phyloP scores from a whole-genome alignment of 2,888 invertebrate species.

The Neoscelio sp. region DNA sequence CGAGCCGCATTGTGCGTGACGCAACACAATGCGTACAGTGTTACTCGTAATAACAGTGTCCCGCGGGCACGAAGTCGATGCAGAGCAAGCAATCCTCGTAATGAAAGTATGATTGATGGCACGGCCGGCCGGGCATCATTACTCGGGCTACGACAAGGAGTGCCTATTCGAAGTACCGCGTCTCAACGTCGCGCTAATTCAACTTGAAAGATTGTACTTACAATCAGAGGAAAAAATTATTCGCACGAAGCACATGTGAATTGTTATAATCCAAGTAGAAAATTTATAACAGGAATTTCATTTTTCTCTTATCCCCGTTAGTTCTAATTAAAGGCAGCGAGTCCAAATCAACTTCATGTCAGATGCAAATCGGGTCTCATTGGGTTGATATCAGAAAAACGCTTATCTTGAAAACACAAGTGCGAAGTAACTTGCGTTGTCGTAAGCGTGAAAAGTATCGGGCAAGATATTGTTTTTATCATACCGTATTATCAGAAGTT shows the following conservation, averaged over 20 bases:
- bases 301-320: too few species aligned
- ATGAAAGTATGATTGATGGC: constrained; percentile 83
- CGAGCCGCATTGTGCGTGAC: constrained; percentile 66
- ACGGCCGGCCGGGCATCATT: constrained; percentile 78
- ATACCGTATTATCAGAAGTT: too few species aligned
- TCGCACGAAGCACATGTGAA: background rate
- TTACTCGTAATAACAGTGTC: constrained; percentile 78
- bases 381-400: too few species aligned
- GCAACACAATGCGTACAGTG: constrained; percentile 66
- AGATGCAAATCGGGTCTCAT: too few species aligned
- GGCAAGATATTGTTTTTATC: too few species aligned
- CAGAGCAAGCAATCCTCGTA: constrained; percentile 81
- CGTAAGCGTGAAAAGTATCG: too few species aligned
- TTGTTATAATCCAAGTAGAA: too few species aligned
- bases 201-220: constrained; percentile 25
- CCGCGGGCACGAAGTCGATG: constrained; percentile 79
- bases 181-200: constrained; percentile 45
- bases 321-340: too few species aligned
- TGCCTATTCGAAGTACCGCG: constrained; percentile 38
- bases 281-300: too few species aligned
- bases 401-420: too few species aligned
- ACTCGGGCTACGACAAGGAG: constrained; percentile 70
- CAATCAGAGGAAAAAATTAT: constrained; percentile 29
- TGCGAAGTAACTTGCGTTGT: too few species aligned
- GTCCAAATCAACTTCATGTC: too few species aligned